phyloP scores from a whole-genome alignment of 2,888 invertebrate genomes.

The Podotricha telesiphe region DNA sequence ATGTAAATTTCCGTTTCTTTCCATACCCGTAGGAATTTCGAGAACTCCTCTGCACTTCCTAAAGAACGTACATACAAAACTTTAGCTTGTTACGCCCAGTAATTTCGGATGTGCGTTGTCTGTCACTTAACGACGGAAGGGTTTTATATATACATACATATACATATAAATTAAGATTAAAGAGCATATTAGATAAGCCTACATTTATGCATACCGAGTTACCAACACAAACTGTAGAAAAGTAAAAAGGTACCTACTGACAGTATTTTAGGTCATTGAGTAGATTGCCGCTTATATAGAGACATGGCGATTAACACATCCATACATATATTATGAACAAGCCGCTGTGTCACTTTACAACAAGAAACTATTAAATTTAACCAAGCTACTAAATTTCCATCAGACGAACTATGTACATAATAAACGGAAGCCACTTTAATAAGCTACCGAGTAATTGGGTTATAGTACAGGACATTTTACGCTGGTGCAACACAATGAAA shows the following conservation, averaged over 20 bases:
- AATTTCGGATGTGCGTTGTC: too few relatives aligned
- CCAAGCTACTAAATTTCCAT: constrained; percentile 44
- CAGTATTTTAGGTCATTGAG: constrained; percentile 12
- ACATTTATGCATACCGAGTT: background rate
- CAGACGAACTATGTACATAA: constrained; percentile 42
- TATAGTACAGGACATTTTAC: constrained; percentile 51
- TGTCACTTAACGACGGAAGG: too few relatives aligned
- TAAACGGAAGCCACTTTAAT: constrained; percentile 51
- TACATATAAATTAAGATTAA: background rate
- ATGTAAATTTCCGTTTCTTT: too few relatives aligned
- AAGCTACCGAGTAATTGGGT: constrained; percentile 58
- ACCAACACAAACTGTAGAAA: background rate
- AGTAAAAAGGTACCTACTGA: constrained; percentile 8
- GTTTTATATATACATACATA: too few relatives aligned
- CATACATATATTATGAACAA: constrained; percentile 25
- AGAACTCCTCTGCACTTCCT: too few relatives aligned
- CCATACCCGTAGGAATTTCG: too few relatives aligned
- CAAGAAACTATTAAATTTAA: constrained; percentile 44
- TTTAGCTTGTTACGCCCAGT: too few relatives aligned
- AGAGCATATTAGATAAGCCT: background rate
- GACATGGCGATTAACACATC: constrained; percentile 19
- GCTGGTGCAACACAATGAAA: constrained; percentile 49
- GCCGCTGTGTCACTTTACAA: constrained; percentile 36
- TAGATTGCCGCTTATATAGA: background rate
- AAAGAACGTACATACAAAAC: too few relatives aligned